Percentiles rank a stretch among this genome's conserved stretches.
Conservation (phyloP, 2,888 invertebrate genomes). For the Arge pagana region DNA sequence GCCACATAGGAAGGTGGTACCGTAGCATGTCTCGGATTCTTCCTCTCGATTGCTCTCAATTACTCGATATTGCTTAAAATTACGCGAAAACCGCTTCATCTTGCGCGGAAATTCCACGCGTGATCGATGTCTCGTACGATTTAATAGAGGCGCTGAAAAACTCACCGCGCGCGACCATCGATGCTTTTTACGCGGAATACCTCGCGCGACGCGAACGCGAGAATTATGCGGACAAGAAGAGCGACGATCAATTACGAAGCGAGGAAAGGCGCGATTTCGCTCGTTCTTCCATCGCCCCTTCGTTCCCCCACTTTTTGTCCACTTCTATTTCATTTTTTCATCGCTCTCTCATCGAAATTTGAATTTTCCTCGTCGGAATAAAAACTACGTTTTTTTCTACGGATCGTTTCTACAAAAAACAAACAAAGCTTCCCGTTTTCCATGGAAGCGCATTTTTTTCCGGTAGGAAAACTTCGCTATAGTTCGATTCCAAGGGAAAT, state of each 20-base stretch:
- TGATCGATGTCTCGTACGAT: conserved; percentile 13
- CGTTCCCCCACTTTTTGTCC: conserved; percentile 26
- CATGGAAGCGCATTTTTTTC: too few species aligned
- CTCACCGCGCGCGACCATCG: conserved; percentile 12
- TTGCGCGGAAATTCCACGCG: too few species aligned
- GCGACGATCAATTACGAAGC: conserved; percentile 46
- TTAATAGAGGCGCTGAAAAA: conserved; percentile 19
- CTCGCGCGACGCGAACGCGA: conserved; percentile 12
- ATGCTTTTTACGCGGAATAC: conserved; percentile 13
- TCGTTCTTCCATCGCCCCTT: background rate
- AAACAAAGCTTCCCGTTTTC: too few species aligned
- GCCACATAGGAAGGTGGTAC: too few species aligned
- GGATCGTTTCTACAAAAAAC: background rate
- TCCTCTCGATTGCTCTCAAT: too few species aligned
- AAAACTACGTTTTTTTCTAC: conserved; percentile 1
- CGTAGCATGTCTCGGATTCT: too few species aligned
- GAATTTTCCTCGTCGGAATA: too few species aligned
- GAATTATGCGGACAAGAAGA: conserved; percentile 47
- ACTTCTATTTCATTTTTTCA: conserved; percentile 11
- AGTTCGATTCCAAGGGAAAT: background rate
- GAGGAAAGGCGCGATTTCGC: conserved; percentile 31
- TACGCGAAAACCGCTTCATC: too few species aligned
- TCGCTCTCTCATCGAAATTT: conserved; percentile 3
- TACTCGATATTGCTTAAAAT: too few species aligned
- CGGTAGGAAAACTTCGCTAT: too few species aligned